Conservation (phyloP, 2,797 vertebrate species). For the Diplodus puntazzo region DNA sequence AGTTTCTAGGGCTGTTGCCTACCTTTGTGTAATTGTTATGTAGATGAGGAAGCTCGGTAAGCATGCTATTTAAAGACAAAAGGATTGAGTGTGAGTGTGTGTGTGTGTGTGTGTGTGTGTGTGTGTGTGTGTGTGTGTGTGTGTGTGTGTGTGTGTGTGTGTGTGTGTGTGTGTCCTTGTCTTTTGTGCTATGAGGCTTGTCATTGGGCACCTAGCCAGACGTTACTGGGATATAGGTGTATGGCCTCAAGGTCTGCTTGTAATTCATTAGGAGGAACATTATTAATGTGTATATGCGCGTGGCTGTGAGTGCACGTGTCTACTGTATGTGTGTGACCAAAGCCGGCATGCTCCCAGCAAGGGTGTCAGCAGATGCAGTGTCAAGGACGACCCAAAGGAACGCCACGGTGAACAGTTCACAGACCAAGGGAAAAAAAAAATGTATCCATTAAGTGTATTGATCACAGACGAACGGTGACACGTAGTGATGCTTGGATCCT, state of each 20-base stretch:
- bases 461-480: conserved; percentile 13
- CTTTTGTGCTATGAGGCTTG: conserved; percentile 62
- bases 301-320: conserved; percentile 31
- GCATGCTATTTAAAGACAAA: conserved; percentile 73
- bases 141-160: background rate
- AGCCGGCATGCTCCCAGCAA: conserved; percentile 47
- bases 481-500: background rate
- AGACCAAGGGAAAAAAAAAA: background rate
- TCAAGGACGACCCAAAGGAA: conserved; percentile 58
- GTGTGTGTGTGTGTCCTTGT: conserved; percentile 60
- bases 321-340: conserved; percentile 26
- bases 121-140: too few species aligned
- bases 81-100: background rate
- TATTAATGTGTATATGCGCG: conserved; percentile 66
- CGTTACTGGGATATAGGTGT: conserved; percentile 65
- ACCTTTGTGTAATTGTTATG: conserved; percentile 57
- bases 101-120: conserved; percentile 31
- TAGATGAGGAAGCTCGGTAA: conserved; percentile 56
- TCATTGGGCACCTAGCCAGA: conserved; percentile 77
- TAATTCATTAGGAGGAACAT: conserved; percentile 79
- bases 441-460: conserved; percentile 1
- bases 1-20: conserved; percentile 45
- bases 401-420: conserved; percentile 17
- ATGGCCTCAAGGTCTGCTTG: conserved; percentile 75
- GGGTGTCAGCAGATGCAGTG: conserved; percentile 23